Evolutionary conservation across 2,113 vertebrate genomes (phyloP).

Genomic region (Callipepla squamata): DNA sequence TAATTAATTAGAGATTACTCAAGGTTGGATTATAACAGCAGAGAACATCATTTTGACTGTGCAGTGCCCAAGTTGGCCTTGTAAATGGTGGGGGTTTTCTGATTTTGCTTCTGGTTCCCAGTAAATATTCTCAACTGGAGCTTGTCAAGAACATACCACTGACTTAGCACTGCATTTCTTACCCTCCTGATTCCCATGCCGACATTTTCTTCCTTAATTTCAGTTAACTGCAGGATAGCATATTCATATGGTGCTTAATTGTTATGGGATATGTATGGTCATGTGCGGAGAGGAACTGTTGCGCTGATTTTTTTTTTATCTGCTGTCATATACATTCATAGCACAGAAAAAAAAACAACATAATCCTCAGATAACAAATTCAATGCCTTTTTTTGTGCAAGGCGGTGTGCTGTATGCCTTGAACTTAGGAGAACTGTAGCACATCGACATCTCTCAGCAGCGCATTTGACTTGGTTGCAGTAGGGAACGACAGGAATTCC

Average conservation of each 20-base stretch:
- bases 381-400: slow-evolving; percentile 22
- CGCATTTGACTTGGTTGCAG: slow-evolving; percentile 23
- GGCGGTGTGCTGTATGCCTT: background rate
- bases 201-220: background rate
- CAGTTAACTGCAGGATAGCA: background rate
- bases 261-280: background rate
- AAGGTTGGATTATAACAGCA: background rate
- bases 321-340: background rate
- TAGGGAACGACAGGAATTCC: slow-evolving; percentile 1
- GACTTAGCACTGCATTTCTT: slow-evolving; percentile 12
- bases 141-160: background rate
- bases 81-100: background rate
- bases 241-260: background rate
- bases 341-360: background rate
- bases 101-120: background rate
- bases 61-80: background rate
- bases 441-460: background rate
- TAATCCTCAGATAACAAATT: background rate
- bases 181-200: background rate
- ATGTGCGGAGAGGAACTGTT: background rate
- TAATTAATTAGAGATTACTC: background rate
- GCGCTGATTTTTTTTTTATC: slow-evolving; percentile 38
- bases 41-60: background rate
- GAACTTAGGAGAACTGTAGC: background rate
- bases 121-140: background rate